Evolutionary conservation across 1,140 invertebrate species (phyloP).

Genomic region (Heterodera schachtii): DNA sequence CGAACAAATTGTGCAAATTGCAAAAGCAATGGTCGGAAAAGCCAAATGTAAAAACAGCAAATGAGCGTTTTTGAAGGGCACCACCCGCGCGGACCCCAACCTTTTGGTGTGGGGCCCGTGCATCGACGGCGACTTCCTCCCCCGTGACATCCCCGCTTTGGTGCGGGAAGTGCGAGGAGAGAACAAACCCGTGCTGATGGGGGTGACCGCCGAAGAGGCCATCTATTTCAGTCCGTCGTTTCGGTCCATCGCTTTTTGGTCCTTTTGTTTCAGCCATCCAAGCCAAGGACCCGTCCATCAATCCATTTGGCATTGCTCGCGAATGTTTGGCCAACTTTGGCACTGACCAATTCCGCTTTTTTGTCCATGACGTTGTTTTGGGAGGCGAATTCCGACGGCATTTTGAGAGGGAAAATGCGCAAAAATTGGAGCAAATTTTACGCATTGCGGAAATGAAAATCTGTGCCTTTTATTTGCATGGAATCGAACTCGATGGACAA

Average conservation of each 20-base stretch:
- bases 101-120: slow-evolving; percentile 46
- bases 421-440: slow-evolving; percentile 11
- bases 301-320: slow-evolving; percentile 30
- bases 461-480: slow-evolving; percentile 34
- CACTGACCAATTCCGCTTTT: not conserved
- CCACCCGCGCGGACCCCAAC: slow-evolving; percentile 33
- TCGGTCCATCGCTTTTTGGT: not conserved
- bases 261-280: slow-evolving; percentile 20
- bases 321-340: slow-evolving; percentile 37
- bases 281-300: slow-evolving; percentile 29
- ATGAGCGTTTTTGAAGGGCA: not conserved
- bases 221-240: slow-evolving; percentile 42
- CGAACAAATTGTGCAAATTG: slow-evolving; percentile 37
- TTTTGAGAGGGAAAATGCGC: slow-evolving; percentile 6
- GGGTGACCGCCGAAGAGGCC: slow-evolving; percentile 42
- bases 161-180: slow-evolving; percentile 14
- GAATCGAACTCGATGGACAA: not conserved
- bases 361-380: slow-evolving; percentile 33
- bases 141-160: slow-evolving; percentile 33
- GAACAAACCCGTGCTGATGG: slow-evolving; percentile 42
- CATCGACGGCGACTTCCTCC: slow-evolving; percentile 49
- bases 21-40: slow-evolving; percentile 30
- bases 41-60: not conserved
- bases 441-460: not conserved
- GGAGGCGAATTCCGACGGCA: slow-evolving; percentile 13